A percentile compares a stretch with the other conserved stretches of the same genome.
Evolutionary conservation across 2,888 invertebrate genomes (phyloP).

Genomic region (Philopedon plagiatum): DNA sequence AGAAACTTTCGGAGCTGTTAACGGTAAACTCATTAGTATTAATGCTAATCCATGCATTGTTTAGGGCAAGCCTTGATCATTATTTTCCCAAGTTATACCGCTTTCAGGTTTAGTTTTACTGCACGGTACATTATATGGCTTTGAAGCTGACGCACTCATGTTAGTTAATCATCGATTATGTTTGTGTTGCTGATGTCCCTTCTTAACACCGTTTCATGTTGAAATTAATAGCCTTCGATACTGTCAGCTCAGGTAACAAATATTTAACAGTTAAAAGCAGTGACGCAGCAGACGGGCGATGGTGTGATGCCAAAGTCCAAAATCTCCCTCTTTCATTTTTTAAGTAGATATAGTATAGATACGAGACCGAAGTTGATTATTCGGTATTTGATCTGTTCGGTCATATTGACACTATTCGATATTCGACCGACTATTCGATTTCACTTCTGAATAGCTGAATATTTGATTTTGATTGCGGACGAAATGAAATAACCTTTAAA

Average conservation of each 20-base stretch:
- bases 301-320: too few species aligned
- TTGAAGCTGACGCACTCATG: neutral
- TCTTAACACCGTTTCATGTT: neutral
- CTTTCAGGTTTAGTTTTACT: conserved; percentile 8
- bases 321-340: too few species aligned
- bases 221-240: neutral
- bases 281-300: too few species aligned
- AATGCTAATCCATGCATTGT: conserved; percentile 41
- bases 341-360: too few species aligned
- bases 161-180: conserved; percentile 8
- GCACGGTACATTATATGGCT: conserved; percentile 6
- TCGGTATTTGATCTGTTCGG: too few species aligned
- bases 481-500: too few species aligned
- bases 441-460: too few species aligned
- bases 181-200: neutral
- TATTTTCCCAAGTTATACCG: conserved; percentile 33
- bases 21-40: conserved; percentile 47
- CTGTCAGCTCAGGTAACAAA: neutral
- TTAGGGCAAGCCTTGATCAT: conserved; percentile 29
- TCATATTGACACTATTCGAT: too few species aligned
- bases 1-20: conserved; percentile 38
- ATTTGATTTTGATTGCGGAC: too few species aligned
- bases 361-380: too few species aligned
- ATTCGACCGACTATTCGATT: too few species aligned
- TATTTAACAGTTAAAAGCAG: too few species aligned